Base-by-base conservation (phyloP, 2,888 invertebrate genomes). In the Drosophila putrida region DNA sequence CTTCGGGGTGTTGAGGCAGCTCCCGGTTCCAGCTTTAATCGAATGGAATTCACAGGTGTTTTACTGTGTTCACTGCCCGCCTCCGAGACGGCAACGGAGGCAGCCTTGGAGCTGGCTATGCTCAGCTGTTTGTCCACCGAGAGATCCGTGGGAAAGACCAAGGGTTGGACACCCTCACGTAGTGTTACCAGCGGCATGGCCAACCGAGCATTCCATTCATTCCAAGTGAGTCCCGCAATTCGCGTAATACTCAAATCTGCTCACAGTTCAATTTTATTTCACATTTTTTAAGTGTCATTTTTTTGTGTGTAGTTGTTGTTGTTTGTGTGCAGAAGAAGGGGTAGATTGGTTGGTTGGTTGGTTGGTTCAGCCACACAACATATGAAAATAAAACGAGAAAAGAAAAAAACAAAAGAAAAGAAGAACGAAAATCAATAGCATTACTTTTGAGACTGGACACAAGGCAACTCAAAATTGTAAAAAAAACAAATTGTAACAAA, bases 241-340 rank as follows among this genome's bases (percentile, higher is more conserved):
- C 96, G 93, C 81, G 94, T 95, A 93, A 95, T 95, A 93, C 95
- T 95, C 93, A 96, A 94, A 94, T 96, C 96, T 93, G 94, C 50
- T 78, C 55, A n/a, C 55, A 50, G 49, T 63, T 55, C 39, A 50
- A 46, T 27, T 63, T 68, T 8, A 28, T 28, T 31, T 64, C 36
- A 67, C 36, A 67, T 70, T 53, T 49, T 47, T 69, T 65, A 41
- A 20, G 53, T 4, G 8, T 36, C 33, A 4, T 35, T 39, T 31
- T 71, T 60, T 76, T 57, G 28, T 53, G 43, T 53, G 43, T 44
- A 67, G 55, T 68, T 76, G 53, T 75, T 50, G 67, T 64, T 46
- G 68, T 70, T 41, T 43, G 69, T 65, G 63, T 81, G 82, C 74
- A 28, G 53, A 50, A 63, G 44, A n/a, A n/a, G 43, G 44, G 43